Percentiles rank a stretch among this genome's conserved stretches.
phyloP scores from a whole-genome alignment of 1,140 invertebrate genomes.

The Drosophila sp. region DNA sequence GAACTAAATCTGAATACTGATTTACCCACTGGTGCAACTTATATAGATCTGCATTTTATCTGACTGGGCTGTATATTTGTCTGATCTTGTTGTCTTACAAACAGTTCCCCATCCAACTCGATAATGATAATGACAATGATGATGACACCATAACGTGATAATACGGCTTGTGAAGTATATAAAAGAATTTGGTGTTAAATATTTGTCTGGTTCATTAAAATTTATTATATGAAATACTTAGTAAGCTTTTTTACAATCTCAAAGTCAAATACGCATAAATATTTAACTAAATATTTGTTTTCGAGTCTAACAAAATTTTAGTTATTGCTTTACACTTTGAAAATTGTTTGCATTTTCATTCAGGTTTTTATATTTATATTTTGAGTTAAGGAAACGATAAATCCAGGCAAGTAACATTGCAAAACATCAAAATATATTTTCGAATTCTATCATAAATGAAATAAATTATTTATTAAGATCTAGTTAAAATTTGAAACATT shows the following conservation, averaged over 20 bases:
- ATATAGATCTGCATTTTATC: constrained; percentile 19
- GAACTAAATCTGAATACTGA: constrained; percentile 17
- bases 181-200: constrained; percentile 17
- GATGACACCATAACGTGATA: constrained; percentile 15
- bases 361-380: neutral
- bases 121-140: constrained; percentile 6
- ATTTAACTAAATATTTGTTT: constrained; percentile 3
- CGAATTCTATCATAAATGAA: neutral
- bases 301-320: neutral
- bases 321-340: neutral
- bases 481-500: neutral
- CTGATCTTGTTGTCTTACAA: constrained; percentile 28
- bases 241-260: constrained; percentile 18
- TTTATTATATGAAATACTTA: constrained; percentile 10
- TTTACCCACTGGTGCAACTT: constrained; percentile 12
- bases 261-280: neutral
- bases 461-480: neutral
- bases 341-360: neutral
- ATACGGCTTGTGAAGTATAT: constrained; percentile 11
- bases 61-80: constrained; percentile 30
- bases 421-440: neutral
- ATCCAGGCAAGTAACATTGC: neutral
- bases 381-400: neutral
- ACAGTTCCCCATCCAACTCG: neutral
- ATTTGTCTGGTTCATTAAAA: neutral